Conservation (phyloP, 2,797 vertebrate genomes). For the Sarcoramphus papa region DNA sequence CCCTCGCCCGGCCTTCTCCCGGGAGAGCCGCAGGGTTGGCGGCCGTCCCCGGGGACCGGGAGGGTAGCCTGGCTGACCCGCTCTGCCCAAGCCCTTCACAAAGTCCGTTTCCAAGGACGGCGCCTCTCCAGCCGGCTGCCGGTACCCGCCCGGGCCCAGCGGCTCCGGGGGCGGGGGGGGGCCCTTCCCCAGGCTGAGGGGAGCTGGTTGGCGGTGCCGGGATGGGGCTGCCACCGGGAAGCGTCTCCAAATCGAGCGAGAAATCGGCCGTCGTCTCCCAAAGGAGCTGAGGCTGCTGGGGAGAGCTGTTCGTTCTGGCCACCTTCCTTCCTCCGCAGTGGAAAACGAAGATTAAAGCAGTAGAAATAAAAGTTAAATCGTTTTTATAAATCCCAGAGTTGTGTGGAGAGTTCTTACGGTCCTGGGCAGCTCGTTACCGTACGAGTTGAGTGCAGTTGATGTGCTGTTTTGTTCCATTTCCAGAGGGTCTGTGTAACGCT, state of each 20-base stretch:
- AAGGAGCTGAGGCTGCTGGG: not conserved
- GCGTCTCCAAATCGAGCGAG: not conserved
- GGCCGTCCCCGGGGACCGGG: not conserved
- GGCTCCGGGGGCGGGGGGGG: not conserved
- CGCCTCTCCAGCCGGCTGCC: too few relatives aligned
- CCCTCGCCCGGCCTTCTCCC: not conserved
- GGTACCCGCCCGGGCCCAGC: not conserved
- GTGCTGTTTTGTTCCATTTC: accelerated
- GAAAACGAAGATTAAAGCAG: not conserved
- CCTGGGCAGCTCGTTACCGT: accelerated
- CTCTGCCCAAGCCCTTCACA: not conserved
- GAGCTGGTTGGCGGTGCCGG: not conserved
- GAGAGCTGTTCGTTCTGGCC: not conserved
- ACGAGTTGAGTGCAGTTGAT: accelerated
- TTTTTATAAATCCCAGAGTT: too few relatives aligned
- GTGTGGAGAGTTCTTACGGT: accelerated
- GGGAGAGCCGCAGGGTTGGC: not conserved
- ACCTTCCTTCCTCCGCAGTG: not conserved
- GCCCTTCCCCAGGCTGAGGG: not conserved
- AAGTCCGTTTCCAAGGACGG: not conserved
- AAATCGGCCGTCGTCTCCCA: not conserved
- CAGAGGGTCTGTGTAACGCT: not conserved
- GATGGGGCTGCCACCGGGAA: not conserved
- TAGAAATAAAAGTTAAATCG: not conserved
- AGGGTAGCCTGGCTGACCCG: too few relatives aligned